phyloP scores from a whole-genome alignment of 2,797 vertebrate species.

The Semotilus atromaculatus region DNA sequence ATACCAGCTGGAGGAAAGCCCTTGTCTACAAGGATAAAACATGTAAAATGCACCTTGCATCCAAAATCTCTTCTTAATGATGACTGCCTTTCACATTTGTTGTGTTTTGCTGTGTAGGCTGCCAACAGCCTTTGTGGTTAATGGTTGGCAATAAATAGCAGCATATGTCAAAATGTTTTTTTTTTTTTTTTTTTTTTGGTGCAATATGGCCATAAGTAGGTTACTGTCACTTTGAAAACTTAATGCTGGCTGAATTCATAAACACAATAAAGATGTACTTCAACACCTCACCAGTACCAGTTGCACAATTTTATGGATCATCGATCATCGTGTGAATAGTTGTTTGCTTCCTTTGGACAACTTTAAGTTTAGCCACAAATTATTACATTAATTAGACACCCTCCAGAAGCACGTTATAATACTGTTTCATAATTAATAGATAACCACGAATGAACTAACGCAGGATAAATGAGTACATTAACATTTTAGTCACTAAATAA shows the following conservation, averaged over 20 bases:
- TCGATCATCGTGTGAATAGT: not conserved
- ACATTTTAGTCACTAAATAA: conserved; percentile 3
- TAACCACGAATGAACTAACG: not conserved
- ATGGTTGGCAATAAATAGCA: not conserved
- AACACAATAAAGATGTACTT: not conserved
- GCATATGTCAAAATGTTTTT: not conserved
- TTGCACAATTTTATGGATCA: not conserved
- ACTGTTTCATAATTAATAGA: not conserved
- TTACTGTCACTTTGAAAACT: not conserved
- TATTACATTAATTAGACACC: not conserved
- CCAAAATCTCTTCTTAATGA: not conserved
- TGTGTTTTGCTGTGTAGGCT: not conserved
- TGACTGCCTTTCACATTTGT: not conserved
- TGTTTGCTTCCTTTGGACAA: conserved; percentile 1
- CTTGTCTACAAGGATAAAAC: conserved; percentile 4
- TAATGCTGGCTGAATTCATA: not conserved
- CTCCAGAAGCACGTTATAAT: not conserved
- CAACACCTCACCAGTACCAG: not conserved
- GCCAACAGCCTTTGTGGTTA: conserved; percentile 4
- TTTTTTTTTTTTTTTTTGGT: not conserved
- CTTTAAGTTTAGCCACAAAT: not conserved
- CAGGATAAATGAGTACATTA: not conserved
- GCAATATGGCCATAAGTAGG: not conserved
- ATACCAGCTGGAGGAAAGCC: conserved; percentile 33
- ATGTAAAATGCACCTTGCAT: conserved; percentile 19